Percentiles rank a stretch among this genome's conserved stretches.
phyloP scores from a whole-genome alignment of 2,113 vertebrate genomes.

The Callipepla squamata region DNA sequence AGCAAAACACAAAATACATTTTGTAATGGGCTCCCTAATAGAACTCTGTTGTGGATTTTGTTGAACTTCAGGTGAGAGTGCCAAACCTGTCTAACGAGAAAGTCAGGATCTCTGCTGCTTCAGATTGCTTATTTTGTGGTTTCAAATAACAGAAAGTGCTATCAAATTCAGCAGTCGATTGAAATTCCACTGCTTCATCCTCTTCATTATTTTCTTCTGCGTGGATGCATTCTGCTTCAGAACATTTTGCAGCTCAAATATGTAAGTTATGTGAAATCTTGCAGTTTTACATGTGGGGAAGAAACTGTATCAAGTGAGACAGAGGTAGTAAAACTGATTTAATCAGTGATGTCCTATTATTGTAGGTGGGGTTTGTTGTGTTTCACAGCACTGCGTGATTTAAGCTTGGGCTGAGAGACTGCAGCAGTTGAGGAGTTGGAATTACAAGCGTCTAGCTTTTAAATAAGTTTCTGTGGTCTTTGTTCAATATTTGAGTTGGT shows the following conservation, averaged over 20 bases:
- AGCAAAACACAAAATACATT: background rate
- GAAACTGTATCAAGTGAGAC: background rate
- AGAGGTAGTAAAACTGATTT: background rate
- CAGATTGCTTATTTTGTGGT: background rate
- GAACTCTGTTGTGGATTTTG: slow-evolving; percentile 28
- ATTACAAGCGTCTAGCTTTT: background rate
- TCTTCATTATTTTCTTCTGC: background rate
- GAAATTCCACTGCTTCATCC: background rate
- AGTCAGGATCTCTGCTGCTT: slow-evolving; percentile 30
- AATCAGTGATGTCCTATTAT: background rate
- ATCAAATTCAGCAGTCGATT: slow-evolving; percentile 7
- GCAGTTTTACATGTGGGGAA: background rate
- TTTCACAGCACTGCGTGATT: background rate
- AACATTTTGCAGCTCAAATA: background rate
- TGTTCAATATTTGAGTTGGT: background rate
- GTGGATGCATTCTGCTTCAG: background rate
- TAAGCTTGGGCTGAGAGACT: background rate
- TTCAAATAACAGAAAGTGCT: slow-evolving; percentile 46
- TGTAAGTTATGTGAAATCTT: background rate
- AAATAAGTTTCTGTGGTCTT: background rate
- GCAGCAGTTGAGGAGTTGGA: background rate
- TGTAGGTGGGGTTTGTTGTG: background rate
- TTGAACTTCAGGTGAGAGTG: slow-evolving; percentile 13
- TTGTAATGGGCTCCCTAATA: background rate
- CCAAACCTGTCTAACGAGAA: slow-evolving; percentile 55